These are phyloP conservation scores for Drosophila neutralis DNA, from an alignment of 2,888 invertebrate species.

Conservation along the genomic window DNA sequence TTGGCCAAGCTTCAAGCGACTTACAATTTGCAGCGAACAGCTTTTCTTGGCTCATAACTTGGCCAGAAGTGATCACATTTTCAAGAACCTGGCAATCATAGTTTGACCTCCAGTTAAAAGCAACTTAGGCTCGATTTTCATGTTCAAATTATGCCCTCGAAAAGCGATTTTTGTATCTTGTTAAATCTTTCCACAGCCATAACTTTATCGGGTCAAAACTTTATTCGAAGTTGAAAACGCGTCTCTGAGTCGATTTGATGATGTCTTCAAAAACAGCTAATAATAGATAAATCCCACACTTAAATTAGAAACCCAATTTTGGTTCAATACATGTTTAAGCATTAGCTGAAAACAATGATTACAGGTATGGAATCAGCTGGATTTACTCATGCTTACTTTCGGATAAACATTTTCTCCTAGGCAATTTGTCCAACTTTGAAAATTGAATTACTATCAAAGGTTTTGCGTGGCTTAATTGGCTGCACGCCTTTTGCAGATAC, in stretches of 20 bases:
- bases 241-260: background rate
- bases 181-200: background rate
- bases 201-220: background rate
- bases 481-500: conserved; percentile 45
- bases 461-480: conserved; percentile 42
- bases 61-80: background rate
- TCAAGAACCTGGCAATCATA: background rate
- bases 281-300: too few species aligned
- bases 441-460: conserved; percentile 13
- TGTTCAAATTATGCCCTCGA: too few species aligned
- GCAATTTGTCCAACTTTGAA: background rate
- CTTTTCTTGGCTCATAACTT: background rate
- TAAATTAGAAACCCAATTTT: background rate
- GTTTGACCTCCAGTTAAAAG: background rate
- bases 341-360: background rate
- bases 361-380: background rate
- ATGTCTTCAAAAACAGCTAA: background rate
- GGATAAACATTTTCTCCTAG: background rate
- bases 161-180: background rate
- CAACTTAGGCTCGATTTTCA: too few species aligned
- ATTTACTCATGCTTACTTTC: background rate
- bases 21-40: background rate
- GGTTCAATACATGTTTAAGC: fast-evolving
- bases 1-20: conserved; percentile 6
- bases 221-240: background rate